phyloP scores from a whole-genome alignment of 2,113 vertebrate species.

The Rhipidura dahli region DNA sequence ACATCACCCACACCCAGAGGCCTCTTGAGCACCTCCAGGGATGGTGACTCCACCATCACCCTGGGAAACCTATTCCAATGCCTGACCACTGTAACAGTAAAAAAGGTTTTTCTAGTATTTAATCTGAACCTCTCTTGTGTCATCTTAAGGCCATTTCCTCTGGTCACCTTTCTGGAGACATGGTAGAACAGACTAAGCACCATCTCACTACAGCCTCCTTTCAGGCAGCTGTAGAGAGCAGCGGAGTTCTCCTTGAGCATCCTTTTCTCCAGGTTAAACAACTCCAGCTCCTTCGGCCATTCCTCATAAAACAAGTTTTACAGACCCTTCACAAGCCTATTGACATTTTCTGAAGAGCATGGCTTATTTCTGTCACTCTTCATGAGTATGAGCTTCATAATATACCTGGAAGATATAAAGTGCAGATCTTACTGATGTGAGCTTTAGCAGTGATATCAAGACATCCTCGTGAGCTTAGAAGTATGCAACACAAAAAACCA shows the following conservation, averaged over 20 bases:
- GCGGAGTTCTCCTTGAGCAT: background rate
- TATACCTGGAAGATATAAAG: background rate
- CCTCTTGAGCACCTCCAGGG: background rate
- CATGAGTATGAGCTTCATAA: background rate
- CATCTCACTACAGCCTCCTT: background rate
- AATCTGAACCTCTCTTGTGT: background rate
- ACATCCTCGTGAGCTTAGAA: background rate
- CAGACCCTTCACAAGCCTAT: background rate
- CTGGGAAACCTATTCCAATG: background rate
- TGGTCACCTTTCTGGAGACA: accelerated
- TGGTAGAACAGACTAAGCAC: background rate
- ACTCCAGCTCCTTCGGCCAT: background rate
- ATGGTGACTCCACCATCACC: too few relatives aligned
- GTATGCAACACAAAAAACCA: background rate
- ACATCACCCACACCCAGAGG: background rate
- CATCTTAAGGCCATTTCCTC: background rate
- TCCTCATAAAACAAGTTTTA: background rate
- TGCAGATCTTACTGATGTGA: background rate
- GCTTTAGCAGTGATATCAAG: background rate
- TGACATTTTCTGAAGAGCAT: background rate
- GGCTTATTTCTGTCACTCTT: background rate
- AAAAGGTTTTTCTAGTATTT: background rate
- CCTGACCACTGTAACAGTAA: background rate
- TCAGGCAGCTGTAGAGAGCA: accelerated
- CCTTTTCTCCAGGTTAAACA: background rate